Conservation (phyloP, 2,113 vertebrate species). For the Sprattus sprattus region DNA sequence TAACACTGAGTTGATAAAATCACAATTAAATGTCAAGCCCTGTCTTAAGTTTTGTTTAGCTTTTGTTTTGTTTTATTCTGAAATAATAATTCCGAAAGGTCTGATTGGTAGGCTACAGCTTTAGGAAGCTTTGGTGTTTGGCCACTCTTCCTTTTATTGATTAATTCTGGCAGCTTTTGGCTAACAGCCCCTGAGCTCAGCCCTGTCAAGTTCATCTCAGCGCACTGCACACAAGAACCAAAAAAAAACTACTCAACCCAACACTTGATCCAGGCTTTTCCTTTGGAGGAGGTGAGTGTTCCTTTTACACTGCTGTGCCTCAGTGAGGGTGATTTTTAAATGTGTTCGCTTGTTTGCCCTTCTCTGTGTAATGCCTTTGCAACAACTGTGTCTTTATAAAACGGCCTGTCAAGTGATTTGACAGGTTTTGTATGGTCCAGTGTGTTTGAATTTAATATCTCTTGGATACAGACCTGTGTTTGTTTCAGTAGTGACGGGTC, state of each 20-base stretch:
- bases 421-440: not conserved
- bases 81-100: not conserved
- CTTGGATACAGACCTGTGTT: not conserved
- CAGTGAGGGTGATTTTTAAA: not conserved
- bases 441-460: not conserved
- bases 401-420: not conserved
- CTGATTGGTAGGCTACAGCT: constrained; percentile 1
- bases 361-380: not conserved
- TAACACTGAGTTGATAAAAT: not conserved
- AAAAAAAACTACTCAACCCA: constrained; percentile 15
- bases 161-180: constrained; percentile 53
- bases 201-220: constrained; percentile 36
- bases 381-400: not conserved
- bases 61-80: not conserved
- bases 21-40: not conserved
- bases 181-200: constrained; percentile 31
- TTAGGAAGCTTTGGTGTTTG: constrained; percentile 32
- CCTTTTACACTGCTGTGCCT: no score
- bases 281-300: constrained; percentile 47
- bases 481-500: not conserved
- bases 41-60: not conserved
- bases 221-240: constrained; percentile 31
- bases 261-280: constrained; percentile 40
- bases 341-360: not conserved
- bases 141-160: constrained; percentile 28